phyloP scores from a whole-genome alignment of 2,113 vertebrate genomes.

The Baryphthengus martii region DNA sequence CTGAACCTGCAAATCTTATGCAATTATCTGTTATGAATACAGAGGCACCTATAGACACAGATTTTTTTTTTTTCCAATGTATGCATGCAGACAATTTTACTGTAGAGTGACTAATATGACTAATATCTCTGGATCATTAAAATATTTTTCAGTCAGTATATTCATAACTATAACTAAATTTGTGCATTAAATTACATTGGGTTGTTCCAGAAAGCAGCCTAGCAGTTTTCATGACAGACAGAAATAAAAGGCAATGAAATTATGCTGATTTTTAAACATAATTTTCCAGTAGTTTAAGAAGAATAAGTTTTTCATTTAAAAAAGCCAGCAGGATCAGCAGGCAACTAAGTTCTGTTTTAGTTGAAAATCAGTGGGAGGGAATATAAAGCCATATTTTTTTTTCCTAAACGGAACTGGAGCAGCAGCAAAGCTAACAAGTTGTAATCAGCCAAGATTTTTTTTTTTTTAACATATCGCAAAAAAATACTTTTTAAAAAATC shows the following conservation, averaged over 20 bases:
- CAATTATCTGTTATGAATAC: conserved; percentile 18
- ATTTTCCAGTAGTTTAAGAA: conserved; percentile 83
- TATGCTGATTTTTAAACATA: conserved; percentile 83
- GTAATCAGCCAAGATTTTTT: conserved; percentile 69
- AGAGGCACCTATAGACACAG: not conserved
- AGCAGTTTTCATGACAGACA: conserved; percentile 68
- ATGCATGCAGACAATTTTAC: conserved; percentile 41
- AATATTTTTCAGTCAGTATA: conserved; percentile 71
- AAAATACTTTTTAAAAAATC: conserved; percentile 48
- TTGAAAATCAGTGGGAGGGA: conserved; percentile 81
- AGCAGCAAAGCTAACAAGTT: conserved; percentile 73
- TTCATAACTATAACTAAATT: conserved; percentile 60
- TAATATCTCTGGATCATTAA: conserved; percentile 67
- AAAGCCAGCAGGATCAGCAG: conserved; percentile 81
- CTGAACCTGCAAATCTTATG: not conserved
- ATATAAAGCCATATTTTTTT: conserved; percentile 74
- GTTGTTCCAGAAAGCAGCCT: conserved; percentile 51
- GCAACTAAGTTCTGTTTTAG: conserved; percentile 81
- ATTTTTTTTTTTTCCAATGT: not conserved
- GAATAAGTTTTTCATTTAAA: conserved; percentile 82
- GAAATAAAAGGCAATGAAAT: conserved; percentile 76
- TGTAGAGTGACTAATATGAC: conserved; percentile 62
- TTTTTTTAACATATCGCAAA: conserved; percentile 30
- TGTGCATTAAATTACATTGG: conserved; percentile 38
- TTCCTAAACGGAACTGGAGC: conserved; percentile 71